Conservation (phyloP, 2,888 invertebrate genomes). For the Petrophora chlorosata region DNA sequence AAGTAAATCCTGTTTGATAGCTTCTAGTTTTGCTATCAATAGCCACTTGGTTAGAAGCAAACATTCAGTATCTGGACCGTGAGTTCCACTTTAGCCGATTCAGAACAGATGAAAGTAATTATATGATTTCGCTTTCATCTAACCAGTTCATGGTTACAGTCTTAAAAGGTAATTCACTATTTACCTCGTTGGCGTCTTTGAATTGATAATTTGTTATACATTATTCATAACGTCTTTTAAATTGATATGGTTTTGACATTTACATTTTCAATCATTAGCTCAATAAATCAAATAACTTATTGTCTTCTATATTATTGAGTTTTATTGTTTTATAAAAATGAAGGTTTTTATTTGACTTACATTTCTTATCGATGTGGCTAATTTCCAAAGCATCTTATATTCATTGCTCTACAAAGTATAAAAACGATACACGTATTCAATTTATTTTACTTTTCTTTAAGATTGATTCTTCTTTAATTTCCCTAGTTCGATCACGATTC, state of each 20-base stretch:
- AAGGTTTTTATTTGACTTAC: too few relatives aligned
- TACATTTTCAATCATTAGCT: too few relatives aligned
- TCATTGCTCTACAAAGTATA: not conserved
- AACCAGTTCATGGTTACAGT: conserved; percentile 53
- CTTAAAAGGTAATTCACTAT: conserved; percentile 35
- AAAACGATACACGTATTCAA: not conserved
- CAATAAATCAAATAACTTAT: too few relatives aligned
- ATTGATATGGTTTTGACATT: too few relatives aligned
- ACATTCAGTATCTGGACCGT: conserved; percentile 50
- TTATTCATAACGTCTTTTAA: not conserved
- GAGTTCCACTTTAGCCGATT: conserved; percentile 52
- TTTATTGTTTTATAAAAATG: too few relatives aligned
- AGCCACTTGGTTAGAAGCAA: conserved; percentile 26
- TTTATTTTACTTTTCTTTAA: conserved; percentile 22
- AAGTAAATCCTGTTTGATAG: conserved; percentile 22
- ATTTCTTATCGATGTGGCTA: too few relatives aligned
- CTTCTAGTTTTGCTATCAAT: conserved; percentile 26
- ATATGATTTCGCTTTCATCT: conserved; percentile 69
- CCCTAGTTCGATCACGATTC: conserved; percentile 19
- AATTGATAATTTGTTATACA: not conserved
- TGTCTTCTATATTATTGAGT: too few relatives aligned
- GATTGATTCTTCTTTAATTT: conserved; percentile 8
- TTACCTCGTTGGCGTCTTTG: conserved; percentile 23
- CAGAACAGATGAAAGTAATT: conserved; percentile 71
- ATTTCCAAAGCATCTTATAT: too few relatives aligned